Conservation (phyloP, 2,797 vertebrate genomes). For the Cyclura pinguis region DNA sequence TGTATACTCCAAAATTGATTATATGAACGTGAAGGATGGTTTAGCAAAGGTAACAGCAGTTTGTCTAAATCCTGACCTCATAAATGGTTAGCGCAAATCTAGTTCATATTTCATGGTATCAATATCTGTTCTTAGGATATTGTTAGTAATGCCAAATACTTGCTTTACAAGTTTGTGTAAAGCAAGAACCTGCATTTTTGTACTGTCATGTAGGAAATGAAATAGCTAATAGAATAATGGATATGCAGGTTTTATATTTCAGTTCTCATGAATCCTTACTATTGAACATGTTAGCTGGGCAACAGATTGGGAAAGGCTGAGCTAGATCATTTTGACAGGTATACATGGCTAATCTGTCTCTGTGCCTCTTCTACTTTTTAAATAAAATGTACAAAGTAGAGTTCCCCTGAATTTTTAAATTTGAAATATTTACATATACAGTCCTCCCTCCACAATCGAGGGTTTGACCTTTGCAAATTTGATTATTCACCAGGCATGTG, state of each 20-base stretch:
- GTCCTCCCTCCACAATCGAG: too few species aligned
- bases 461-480: too few species aligned
- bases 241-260: background rate
- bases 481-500: too few species aligned
- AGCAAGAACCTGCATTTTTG: too few species aligned
- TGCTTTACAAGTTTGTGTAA: too few species aligned
- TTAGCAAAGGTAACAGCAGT: background rate
- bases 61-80: background rate
- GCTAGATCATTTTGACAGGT: background rate
- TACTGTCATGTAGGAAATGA: background rate
- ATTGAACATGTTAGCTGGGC: background rate
- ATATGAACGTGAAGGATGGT: background rate
- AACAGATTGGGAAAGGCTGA: background rate
- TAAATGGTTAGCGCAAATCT: background rate
- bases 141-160: too few species aligned
- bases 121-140: background rate
- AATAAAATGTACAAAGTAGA: background rate
- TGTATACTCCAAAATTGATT: conserved; percentile 21
- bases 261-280: background rate
- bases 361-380: background rate
- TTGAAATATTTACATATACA: background rate
- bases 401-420: background rate
- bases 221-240: background rate
- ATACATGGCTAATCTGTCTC: background rate
- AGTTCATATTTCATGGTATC: background rate